Percentiles rank a stretch among this genome's conserved stretches.
These are phyloP conservation scores for Pandemis corylana DNA, from an alignment of 2,888 invertebrate genomes.

Conservation along the genomic window DNA sequence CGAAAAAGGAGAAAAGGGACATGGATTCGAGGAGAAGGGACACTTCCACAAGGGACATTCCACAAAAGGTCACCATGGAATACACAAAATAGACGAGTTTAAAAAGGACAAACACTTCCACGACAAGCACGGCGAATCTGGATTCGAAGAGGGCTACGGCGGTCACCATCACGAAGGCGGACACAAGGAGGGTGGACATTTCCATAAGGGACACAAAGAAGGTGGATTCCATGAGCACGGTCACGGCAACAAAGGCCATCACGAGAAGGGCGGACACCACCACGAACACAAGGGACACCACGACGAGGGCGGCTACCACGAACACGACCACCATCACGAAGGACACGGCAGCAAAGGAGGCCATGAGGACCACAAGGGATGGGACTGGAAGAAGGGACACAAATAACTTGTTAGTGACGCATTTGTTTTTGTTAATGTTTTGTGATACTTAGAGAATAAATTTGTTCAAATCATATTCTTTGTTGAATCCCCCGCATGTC, in stretches of 20 bases:
- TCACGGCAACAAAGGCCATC: slow-evolving; percentile 91
- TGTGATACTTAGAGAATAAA: slow-evolving; percentile 61
- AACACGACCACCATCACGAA: slow-evolving; percentile 89
- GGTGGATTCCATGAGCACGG: slow-evolving; percentile 91
- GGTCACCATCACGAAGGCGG: slow-evolving; percentile 90
- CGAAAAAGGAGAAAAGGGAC: slow-evolving; percentile 87
- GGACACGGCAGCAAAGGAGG: slow-evolving; percentile 91
- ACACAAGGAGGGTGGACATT: slow-evolving; percentile 91
- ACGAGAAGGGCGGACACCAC: slow-evolving; percentile 91
- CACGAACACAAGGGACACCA: slow-evolving; percentile 91
- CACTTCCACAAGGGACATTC: slow-evolving; percentile 93
- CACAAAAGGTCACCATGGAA: slow-evolving; percentile 93
- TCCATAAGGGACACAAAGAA: slow-evolving; percentile 92
- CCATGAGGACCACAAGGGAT: slow-evolving; percentile 90
- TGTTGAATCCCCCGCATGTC: not conserved
- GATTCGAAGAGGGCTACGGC: slow-evolving; percentile 92
- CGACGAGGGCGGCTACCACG: slow-evolving; percentile 89
- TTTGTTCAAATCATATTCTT: slow-evolving; percentile 44
- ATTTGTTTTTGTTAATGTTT: slow-evolving; percentile 72
- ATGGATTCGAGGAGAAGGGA: slow-evolving; percentile 84
- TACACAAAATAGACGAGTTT: slow-evolving; percentile 93
- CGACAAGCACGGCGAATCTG: slow-evolving; percentile 93
- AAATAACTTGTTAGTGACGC: slow-evolving; percentile 53
- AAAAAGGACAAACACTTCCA: slow-evolving; percentile 95
- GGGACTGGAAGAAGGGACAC: slow-evolving; percentile 87